Percentiles rank a stretch among this genome's conserved stretches.
Evolutionary conservation across 2,113 vertebrate genomes (phyloP).

Genomic region (Chaetodon trifascialis): DNA sequence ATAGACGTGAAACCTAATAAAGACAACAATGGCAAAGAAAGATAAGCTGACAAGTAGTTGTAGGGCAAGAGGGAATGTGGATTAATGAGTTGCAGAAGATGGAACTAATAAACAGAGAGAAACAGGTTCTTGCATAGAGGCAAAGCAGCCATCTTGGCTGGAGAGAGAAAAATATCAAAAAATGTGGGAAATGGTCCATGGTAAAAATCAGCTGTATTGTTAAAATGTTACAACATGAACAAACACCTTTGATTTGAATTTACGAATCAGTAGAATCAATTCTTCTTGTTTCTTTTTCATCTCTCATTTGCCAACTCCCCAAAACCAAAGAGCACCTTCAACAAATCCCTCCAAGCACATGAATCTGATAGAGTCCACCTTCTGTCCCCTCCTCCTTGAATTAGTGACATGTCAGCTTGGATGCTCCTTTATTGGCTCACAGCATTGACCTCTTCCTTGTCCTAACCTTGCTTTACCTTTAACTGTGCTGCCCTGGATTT

Average conservation of each 20-base stretch:
- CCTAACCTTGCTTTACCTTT: not conserved
- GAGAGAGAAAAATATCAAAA: not conserved
- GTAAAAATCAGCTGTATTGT: too few species aligned
- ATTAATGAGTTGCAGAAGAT: too few species aligned
- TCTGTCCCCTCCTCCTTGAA: constrained; percentile 1
- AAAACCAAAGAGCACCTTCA: not conserved
- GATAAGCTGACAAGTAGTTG: too few species aligned
- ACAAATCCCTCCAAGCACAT: not conserved
- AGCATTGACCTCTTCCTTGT: not conserved
- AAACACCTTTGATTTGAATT: not conserved
- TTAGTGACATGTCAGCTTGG: constrained; percentile 11
- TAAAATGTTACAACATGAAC: not conserved
- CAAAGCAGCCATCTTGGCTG: too few species aligned
- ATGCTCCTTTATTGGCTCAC: constrained; percentile 11
- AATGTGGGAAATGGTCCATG: not conserved
- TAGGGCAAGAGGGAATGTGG: too few species aligned
- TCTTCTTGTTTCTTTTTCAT: not conserved
- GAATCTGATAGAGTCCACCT: not conserved
- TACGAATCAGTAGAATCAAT: not conserved
- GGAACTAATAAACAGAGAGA: too few species aligned
- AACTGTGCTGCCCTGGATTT: not conserved
- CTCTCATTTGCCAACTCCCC: not conserved
- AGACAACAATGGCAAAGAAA: too few species aligned
- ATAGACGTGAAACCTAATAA: too few species aligned
- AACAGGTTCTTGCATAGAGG: too few species aligned